Conservation (phyloP, 2,113 vertebrate genomes). For the Phalacrocorax brasilianus region DNA sequence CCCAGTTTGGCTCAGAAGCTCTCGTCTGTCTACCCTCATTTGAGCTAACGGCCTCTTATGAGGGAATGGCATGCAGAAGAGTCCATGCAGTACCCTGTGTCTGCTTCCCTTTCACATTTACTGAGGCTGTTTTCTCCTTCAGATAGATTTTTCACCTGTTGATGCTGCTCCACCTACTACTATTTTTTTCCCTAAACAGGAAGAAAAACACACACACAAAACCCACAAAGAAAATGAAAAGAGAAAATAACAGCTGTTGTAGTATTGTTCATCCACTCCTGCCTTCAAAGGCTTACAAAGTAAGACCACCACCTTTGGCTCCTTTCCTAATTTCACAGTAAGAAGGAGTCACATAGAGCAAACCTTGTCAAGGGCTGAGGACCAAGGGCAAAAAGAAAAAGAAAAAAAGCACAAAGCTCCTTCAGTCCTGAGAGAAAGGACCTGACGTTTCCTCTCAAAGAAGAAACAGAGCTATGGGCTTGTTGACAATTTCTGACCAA, state of each 20-base stretch:
- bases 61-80: neutral
- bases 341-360: neutral
- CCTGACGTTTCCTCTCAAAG: neutral
- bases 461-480: neutral
- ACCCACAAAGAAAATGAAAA: neutral
- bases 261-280: neutral
- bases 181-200: neutral
- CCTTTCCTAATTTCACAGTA: neutral
- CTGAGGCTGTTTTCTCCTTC: neutral
- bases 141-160: neutral
- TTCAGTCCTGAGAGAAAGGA: neutral
- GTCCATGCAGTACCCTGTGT: neutral
- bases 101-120: neutral
- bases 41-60: neutral
- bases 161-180: neutral
- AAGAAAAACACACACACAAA: neutral
- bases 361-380: neutral
- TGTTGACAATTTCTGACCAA: neutral
- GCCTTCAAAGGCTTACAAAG: neutral
- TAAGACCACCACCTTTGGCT: neutral
- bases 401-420: neutral
- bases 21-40: neutral
- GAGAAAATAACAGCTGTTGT: neutral
- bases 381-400: neutral
- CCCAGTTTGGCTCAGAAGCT: slow-evolving; percentile 14